Evolutionary conservation across 2,797 vertebrate genomes (phyloP).

Genomic region (Sus cebifrons): DNA sequence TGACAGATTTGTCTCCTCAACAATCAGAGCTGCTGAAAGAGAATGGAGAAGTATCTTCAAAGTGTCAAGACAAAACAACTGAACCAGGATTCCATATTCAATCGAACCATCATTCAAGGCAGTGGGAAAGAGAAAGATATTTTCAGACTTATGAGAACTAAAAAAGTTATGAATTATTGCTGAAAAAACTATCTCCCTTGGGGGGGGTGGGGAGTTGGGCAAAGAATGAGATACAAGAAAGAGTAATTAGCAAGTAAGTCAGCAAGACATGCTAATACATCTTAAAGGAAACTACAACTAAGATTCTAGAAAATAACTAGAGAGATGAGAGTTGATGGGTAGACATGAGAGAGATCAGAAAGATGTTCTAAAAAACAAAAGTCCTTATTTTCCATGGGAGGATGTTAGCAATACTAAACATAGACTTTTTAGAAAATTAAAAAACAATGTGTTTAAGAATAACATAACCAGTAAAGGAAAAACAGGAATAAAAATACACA

Average conservation of each 20-base stretch:
- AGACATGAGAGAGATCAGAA: not conserved
- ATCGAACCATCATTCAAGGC: slow-evolving; percentile 6
- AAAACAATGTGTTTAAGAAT: not conserved
- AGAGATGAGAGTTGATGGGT: not conserved
- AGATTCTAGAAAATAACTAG: slow-evolving; percentile 13
- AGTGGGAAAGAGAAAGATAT: not conserved
- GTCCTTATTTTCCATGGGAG: not conserved
- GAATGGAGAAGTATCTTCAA: not conserved
- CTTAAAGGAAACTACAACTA: slow-evolving; percentile 3
- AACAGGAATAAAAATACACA: not conserved
- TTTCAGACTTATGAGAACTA: not conserved
- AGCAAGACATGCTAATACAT: not conserved
- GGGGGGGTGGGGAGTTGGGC: not conserved
- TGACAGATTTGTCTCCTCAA: not conserved
- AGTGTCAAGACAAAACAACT: not conserved
- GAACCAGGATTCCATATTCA: slow-evolving; percentile 36
- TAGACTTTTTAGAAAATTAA: slow-evolving; percentile 43
- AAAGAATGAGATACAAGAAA: not conserved
- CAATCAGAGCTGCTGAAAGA: slow-evolving; percentile 28
- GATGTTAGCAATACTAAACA: not conserved
- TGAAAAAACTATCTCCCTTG: not conserved
- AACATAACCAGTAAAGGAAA: slow-evolving; percentile 3
- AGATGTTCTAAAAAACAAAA: not conserved
- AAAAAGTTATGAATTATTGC: not conserved
- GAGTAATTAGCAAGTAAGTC: not conserved